Evolutionary conservation across 2,797 vertebrate genomes (phyloP).

Genomic region (Eulemur rubriventer): DNA sequence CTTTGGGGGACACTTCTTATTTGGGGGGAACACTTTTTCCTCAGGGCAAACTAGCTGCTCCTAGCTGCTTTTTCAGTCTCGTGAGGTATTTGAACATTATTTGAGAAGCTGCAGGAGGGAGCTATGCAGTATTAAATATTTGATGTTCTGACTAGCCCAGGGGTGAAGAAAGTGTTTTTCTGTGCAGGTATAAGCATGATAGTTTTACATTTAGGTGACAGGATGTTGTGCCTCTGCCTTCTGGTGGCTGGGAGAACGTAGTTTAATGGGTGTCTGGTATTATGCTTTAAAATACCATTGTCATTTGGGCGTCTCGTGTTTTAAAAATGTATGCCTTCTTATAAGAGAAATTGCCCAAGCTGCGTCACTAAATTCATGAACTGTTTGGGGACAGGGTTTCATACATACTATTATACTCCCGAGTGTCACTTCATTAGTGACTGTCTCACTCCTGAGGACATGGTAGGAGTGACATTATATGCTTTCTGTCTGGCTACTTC

Average conservation of each 20-base stretch:
- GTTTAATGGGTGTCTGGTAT: slow-evolving; percentile 35
- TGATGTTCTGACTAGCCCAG: not conserved
- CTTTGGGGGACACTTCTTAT: not conserved
- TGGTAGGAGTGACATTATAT: slow-evolving; percentile 41
- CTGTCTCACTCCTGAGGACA: not conserved
- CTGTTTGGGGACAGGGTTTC: not conserved
- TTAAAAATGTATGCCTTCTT: slow-evolving; percentile 57
- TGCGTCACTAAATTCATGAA: not conserved
- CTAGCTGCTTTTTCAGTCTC: not conserved
- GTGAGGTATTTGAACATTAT: not conserved
- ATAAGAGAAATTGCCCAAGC: not conserved
- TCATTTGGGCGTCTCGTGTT: slow-evolving; percentile 24
- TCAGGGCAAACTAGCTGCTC: not conserved
- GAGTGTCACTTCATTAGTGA: not conserved
- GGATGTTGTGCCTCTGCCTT: slow-evolving; percentile 21
- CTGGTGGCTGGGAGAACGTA: slow-evolving; percentile 39
- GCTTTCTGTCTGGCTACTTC: slow-evolving; percentile 16
- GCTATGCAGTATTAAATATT: not conserved
- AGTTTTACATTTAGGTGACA: not conserved
- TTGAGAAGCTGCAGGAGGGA: not conserved
- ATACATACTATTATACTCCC: not conserved
- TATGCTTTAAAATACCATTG: slow-evolving; percentile 54
- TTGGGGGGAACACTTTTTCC: not conserved
- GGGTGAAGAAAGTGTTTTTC: not conserved
- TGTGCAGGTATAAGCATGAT: not conserved